Percentiles rank a stretch among this genome's conserved stretches.
Conservation (phyloP, 2,888 invertebrate species). For the Neoscelio sp. region DNA sequence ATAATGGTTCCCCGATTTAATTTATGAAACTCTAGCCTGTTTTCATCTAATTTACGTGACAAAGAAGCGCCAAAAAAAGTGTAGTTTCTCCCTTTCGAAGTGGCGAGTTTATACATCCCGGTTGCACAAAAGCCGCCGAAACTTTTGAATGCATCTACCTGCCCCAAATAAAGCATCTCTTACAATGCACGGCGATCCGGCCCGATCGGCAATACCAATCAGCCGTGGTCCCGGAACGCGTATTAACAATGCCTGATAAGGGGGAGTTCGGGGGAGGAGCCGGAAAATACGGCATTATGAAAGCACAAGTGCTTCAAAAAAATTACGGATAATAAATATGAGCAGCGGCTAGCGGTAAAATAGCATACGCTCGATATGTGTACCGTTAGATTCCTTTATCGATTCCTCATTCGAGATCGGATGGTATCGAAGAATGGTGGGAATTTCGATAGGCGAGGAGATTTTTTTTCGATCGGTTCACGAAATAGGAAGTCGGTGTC, state of each 20-base stretch:
- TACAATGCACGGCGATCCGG: constrained; percentile 38
- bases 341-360: constrained; percentile 64
- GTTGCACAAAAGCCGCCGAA: constrained; percentile 23
- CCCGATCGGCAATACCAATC: constrained; percentile 39
- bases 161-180: constrained; percentile 35
- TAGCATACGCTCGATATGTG: constrained; percentile 78
- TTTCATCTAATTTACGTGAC: constrained; percentile 1
- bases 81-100: background rate
- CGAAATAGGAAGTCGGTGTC: constrained; percentile 26
- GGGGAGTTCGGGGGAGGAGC: constrained; percentile 50
- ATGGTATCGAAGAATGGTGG: constrained; percentile 68
- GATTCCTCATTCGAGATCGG: constrained; percentile 72
- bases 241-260: background rate
- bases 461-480: constrained; percentile 24
- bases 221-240: constrained; percentile 16
- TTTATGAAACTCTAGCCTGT: background rate
- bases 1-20: too few relatives aligned
- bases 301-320: constrained; percentile 47
- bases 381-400: constrained; percentile 78
- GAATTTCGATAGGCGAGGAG: constrained; percentile 53
- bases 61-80: background rate
- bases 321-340: constrained; percentile 64
- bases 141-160: constrained; percentile 33
- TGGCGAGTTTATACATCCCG: background rate
- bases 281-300: constrained; percentile 28